phyloP scores from a whole-genome alignment of 2,888 invertebrate species.

The Cylindroiulus punctatus region DNA sequence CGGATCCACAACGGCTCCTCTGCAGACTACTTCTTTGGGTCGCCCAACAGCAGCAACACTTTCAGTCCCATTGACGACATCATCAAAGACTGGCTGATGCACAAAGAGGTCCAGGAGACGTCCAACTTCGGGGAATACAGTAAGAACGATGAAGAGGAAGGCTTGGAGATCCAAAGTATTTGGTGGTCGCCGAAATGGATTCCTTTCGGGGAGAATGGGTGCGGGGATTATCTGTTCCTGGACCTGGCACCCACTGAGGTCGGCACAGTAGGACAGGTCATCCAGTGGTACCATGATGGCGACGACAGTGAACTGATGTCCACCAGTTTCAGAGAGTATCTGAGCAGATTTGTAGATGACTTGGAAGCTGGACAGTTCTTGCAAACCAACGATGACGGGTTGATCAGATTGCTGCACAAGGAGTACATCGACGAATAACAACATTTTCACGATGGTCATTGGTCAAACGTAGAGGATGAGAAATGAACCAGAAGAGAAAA shows the following conservation, averaged over 20 bases:
- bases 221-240: neutral
- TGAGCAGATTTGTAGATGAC: neutral
- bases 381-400: neutral
- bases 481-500: no score
- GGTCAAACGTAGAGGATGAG: no score
- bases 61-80: neutral
- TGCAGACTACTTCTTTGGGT: neutral
- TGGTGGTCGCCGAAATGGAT: neutral
- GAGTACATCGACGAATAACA: no score
- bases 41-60: neutral
- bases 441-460: no score
- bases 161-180: neutral
- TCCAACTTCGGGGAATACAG: neutral
- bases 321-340: neutral
- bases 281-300: neutral
- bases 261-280: neutral
- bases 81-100: neutral
- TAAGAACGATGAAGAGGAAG: no score
- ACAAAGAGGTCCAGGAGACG: neutral
- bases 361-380: neutral
- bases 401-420: no score
- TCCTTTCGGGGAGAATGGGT: neutral
- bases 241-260: neutral
- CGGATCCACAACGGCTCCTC: neutral
- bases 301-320: neutral